A percentile compares a stretch with the other conserved stretches of the same genome.
These are phyloP conservation scores for Bruchidius siliquastri DNA, from an alignment of 2,888 invertebrate genomes.

Conservation along the genomic window DNA sequence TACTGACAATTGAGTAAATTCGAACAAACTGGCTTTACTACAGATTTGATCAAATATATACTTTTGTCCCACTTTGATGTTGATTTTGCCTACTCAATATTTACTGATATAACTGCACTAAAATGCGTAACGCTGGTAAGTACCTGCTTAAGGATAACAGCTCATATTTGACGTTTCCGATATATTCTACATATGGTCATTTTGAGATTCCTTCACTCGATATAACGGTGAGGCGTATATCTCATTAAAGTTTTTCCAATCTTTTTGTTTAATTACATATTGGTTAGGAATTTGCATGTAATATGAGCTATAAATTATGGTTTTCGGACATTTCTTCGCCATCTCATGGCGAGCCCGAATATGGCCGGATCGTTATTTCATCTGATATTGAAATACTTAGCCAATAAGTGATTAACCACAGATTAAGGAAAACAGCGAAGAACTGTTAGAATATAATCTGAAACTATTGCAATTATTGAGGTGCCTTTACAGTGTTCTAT, in stretches of 20 bases:
- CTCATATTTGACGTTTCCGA: not conserved
- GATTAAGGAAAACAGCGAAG: not conserved
- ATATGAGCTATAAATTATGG: not conserved
- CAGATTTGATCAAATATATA: too few species aligned
- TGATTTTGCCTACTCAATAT: not conserved
- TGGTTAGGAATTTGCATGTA: not conserved
- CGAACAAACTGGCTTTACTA: too few species aligned
- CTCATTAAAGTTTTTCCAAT: not conserved
- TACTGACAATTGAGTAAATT: too few species aligned
- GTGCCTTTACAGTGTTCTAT: too few species aligned
- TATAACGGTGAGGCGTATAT: not conserved
- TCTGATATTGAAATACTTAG: not conserved
- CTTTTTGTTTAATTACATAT: not conserved
- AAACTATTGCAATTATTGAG: too few species aligned
- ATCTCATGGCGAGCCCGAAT: not conserved
- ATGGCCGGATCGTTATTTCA: not conserved
- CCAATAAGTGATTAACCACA: not conserved
- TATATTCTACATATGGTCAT: not conserved
- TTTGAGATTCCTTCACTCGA: not conserved
- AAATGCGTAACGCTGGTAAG: not conserved
- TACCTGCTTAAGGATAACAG: not conserved
- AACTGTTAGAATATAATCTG: not conserved
- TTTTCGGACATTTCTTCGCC: not conserved
- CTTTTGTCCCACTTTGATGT: too few species aligned
- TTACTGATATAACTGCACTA: not conserved